Conservation (phyloP, 2,113 vertebrate species). For the Peromyscus maniculatus region DNA sequence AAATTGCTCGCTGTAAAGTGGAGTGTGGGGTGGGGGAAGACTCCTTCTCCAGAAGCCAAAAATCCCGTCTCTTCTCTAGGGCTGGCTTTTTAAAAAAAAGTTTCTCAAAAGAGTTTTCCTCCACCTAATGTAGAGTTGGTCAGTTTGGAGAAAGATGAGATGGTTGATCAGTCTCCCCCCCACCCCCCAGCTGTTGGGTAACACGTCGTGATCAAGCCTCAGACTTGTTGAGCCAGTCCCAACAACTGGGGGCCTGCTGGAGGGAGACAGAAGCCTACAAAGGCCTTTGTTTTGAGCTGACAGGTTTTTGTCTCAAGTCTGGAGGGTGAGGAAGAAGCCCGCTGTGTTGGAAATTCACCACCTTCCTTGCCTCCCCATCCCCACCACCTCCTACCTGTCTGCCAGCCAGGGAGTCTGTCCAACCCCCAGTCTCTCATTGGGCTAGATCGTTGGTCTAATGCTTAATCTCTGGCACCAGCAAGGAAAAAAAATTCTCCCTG, state of each 20-base stretch:
- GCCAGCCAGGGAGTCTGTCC: not conserved
- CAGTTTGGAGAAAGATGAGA: not conserved
- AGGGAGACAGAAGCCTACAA: not conserved
- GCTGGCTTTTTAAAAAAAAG: not conserved
- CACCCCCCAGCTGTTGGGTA: not conserved
- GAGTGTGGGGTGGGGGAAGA: not conserved
- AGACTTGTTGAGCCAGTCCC: not conserved
- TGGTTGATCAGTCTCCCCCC: not conserved
- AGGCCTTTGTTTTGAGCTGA: not conserved
- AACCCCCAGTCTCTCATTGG: not conserved
- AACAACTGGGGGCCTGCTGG: not conserved
- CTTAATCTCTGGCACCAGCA: not conserved
- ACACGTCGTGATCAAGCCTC: not conserved
- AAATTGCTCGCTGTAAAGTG: not conserved
- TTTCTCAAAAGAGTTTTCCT: not conserved
- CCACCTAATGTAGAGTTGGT: not conserved
- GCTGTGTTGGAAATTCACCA: not conserved
- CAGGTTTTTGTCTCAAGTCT: not conserved
- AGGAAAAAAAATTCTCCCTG: not conserved
- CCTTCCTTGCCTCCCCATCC: not conserved
- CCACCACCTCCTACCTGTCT: not conserved
- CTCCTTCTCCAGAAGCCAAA: not conserved
- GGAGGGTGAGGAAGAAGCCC: not conserved
- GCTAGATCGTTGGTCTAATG: not conserved
- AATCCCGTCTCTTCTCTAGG: not conserved